These are phyloP conservation scores for Diogma glabrata DNA, from an alignment of 2,888 invertebrate genomes.

Conservation along the genomic window DNA sequence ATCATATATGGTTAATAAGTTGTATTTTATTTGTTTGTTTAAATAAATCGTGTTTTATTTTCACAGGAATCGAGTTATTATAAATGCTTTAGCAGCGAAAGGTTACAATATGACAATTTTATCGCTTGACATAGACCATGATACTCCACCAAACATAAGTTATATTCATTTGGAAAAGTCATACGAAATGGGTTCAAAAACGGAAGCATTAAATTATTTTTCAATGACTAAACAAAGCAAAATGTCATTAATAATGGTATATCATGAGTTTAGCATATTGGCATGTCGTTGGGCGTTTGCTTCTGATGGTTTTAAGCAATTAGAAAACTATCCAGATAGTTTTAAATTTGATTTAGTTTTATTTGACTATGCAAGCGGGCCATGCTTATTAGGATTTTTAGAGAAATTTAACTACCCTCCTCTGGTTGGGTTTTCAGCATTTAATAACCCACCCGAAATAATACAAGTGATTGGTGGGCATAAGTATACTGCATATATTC, in stretches of 20 bases:
- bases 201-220: neutral
- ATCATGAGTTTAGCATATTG: neutral
- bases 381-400: slow-evolving; percentile 27
- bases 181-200: no score
- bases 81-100: slow-evolving; percentile 14
- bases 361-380: slow-evolving; percentile 26
- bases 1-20: slow-evolving; percentile 24
- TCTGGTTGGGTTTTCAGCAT: slow-evolving; percentile 25
- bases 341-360: slow-evolving; percentile 30
- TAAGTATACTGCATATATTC: slow-evolving; percentile 24
- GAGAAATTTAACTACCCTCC: slow-evolving; percentile 29
- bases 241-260: neutral
- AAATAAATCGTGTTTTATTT: no score
- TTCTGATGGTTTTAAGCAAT: slow-evolving; percentile 4
- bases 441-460: slow-evolving; percentile 20
- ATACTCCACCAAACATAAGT: slow-evolving; percentile 12
- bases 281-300: neutral
- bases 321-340: slow-evolving; percentile 16
- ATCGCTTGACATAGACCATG: slow-evolving; percentile 13
- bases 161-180: slow-evolving; percentile 15
- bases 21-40: no score
- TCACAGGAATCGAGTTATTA: slow-evolving; percentile 13
- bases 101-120: slow-evolving; percentile 19
- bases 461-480: slow-evolving; percentile 23
- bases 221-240: neutral